A percentile compares a stretch with the other conserved stretches of the same genome.
These are phyloP conservation scores for Sus cebifrons DNA, from an alignment of 2,797 vertebrate genomes.

Conservation along the genomic window DNA sequence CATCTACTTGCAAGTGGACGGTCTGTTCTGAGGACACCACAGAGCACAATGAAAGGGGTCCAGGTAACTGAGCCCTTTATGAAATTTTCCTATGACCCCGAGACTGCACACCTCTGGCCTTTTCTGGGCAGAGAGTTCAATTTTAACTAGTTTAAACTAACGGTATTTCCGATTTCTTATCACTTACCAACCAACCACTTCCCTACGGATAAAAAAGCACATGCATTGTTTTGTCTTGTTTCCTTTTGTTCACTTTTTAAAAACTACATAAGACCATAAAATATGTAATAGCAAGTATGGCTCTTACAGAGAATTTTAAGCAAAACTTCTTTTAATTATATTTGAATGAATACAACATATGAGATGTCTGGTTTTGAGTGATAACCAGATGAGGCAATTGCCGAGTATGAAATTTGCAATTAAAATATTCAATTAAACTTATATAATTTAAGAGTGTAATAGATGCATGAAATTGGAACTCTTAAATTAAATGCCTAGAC, in stretches of 20 bases:
- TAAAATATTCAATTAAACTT: slow-evolving; percentile 78
- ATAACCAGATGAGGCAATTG: slow-evolving; percentile 34
- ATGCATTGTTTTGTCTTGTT: background rate
- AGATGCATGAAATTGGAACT: slow-evolving; percentile 58
- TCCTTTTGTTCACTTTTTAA: background rate
- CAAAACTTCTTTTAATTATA: slow-evolving; percentile 41
- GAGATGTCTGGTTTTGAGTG: slow-evolving; percentile 58
- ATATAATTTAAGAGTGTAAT: slow-evolving; percentile 68
- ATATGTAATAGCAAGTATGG: background rate
- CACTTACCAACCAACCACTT: background rate
- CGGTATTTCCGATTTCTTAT: background rate
- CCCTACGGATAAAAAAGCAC: background rate
- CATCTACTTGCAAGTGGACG: too few relatives aligned
- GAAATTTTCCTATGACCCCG: background rate
- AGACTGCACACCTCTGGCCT: background rate
- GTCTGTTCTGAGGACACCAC: background rate
- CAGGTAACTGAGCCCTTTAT: background rate
- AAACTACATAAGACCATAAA: background rate
- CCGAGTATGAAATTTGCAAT: slow-evolving; percentile 20
- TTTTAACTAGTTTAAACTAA: background rate
- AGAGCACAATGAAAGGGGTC: background rate
- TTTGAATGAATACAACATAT: slow-evolving; percentile 29
- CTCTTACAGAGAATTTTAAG: slow-evolving; percentile 20
- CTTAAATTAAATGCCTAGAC: slow-evolving; percentile 59
- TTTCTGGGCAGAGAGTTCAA: background rate